phyloP scores from a whole-genome alignment of 2,888 invertebrate genomes.

The Pseudococcus jackbeardsleyi region DNA sequence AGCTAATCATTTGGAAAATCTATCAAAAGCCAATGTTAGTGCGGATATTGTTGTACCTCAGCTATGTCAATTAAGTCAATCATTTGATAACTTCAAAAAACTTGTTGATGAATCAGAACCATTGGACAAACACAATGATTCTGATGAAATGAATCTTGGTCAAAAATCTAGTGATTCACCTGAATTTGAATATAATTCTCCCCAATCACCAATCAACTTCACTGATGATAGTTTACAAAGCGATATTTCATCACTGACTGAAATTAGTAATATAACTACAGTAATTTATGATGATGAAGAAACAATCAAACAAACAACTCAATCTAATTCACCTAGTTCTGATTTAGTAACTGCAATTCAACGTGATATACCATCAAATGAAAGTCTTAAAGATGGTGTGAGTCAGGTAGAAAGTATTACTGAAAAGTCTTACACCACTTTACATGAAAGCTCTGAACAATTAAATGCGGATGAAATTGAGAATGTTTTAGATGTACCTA shows the following conservation, averaged over 20 bases:
- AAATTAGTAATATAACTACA: slow-evolving; percentile 13
- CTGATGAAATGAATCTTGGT: not conserved
- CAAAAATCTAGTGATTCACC: not conserved
- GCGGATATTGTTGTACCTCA: not conserved
- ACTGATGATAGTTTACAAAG: slow-evolving; percentile 50
- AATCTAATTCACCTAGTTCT: not conserved
- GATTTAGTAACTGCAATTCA: slow-evolving; percentile 14
- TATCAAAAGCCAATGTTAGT: not conserved
- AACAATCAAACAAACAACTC: not conserved
- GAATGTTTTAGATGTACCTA: not conserved
- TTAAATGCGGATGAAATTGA: not conserved
- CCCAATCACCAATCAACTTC: not conserved
- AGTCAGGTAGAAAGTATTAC: slow-evolving; percentile 20
- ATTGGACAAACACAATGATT: no score
- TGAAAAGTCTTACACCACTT: not conserved
- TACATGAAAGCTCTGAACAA: not conserved
- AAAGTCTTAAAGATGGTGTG: slow-evolving; percentile 12
- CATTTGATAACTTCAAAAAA: slow-evolving; percentile 6
- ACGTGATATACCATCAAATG: not conserved
- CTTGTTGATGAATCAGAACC: not conserved
- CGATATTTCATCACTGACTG: slow-evolving; percentile 52
- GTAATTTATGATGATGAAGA: slow-evolving; percentile 43
- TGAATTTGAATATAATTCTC: not conserved
- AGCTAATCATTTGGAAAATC: not conserved
- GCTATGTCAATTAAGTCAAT: slow-evolving; percentile 20